phyloP scores from a whole-genome alignment of 2,888 invertebrate genomes.

The Ennomos fuscantarius region DNA sequence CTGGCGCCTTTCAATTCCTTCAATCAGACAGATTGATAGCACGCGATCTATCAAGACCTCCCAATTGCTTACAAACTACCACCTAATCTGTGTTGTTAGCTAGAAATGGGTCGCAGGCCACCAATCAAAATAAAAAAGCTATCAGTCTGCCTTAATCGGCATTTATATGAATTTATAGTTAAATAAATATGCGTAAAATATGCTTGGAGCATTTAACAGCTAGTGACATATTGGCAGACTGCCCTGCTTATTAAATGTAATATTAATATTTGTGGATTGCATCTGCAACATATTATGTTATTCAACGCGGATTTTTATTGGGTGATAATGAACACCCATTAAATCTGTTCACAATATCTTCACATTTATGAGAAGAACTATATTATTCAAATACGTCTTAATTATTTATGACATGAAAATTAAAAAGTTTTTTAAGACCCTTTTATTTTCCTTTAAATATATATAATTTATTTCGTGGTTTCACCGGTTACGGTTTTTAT shows the following conservation, averaged over 20 bases:
- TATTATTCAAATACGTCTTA: no score
- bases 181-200: constrained; percentile 16
- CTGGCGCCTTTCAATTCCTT: constrained; percentile 77
- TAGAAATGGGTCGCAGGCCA: constrained; percentile 49
- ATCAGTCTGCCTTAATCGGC: constrained; percentile 42
- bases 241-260: constrained; percentile 17
- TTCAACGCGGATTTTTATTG: constrained; percentile 8
- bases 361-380: no score
- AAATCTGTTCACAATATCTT: no score
- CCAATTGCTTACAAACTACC: constrained; percentile 33
- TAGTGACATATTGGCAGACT: constrained; percentile 14
- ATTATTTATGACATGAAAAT: no score
- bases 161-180: constrained; percentile 24
- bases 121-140: constrained; percentile 36
- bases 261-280: constrained; percentile 7
- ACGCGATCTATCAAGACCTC: constrained; percentile 57
- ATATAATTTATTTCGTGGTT: no score
- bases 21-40: constrained; percentile 72
- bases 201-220: constrained; percentile 10
- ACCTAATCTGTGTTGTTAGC: constrained; percentile 6
- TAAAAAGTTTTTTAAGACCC: no score
- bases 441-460: no score
- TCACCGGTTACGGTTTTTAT: no score
- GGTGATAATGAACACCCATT: constrained; percentile 1
- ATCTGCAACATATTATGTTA: constrained; percentile 7